These are phyloP conservation scores for Burhinus oedicnemus DNA, from an alignment of 2,113 vertebrate genomes.

Conservation along the genomic window DNA sequence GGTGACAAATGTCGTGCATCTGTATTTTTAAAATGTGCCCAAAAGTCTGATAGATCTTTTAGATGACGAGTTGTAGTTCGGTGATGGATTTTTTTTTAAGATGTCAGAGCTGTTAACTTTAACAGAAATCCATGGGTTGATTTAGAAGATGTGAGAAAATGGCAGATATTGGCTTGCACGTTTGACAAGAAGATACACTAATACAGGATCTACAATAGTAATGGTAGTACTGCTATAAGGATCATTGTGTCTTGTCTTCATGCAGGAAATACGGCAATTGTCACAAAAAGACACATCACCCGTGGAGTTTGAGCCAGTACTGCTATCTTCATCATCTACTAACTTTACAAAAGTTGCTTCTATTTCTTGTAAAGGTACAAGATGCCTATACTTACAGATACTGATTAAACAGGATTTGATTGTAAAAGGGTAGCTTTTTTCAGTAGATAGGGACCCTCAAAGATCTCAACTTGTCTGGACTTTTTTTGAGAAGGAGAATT, in stretches of 20 bases:
- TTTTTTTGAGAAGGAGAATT: neutral
- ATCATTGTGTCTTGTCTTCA: constrained; percentile 1
- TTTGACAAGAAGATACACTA: neutral
- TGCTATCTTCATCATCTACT: constrained; percentile 81
- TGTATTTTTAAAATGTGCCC: neutral
- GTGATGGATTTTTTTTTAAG: neutral
- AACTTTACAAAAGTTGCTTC: constrained; percentile 91
- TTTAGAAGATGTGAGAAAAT: neutral
- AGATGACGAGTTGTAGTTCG: neutral
- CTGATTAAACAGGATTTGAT: neutral
- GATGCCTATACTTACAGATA: neutral
- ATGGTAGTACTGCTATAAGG: neutral
- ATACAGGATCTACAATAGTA: neutral
- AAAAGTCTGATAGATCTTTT: neutral
- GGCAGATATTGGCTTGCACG: neutral
- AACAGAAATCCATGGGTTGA: neutral
- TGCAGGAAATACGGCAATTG: constrained; percentile 84
- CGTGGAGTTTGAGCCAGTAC: constrained; percentile 83
- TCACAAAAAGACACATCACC: constrained; percentile 76
- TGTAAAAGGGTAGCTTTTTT: neutral
- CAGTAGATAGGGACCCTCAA: neutral
- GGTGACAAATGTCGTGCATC: neutral
- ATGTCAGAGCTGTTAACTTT: neutral
- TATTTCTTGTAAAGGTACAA: constrained; percentile 86
- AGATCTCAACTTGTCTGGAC: neutral